These are phyloP conservation scores for Crepidodera aurea DNA, from an alignment of 2,888 invertebrate species.

Conservation along the genomic window DNA sequence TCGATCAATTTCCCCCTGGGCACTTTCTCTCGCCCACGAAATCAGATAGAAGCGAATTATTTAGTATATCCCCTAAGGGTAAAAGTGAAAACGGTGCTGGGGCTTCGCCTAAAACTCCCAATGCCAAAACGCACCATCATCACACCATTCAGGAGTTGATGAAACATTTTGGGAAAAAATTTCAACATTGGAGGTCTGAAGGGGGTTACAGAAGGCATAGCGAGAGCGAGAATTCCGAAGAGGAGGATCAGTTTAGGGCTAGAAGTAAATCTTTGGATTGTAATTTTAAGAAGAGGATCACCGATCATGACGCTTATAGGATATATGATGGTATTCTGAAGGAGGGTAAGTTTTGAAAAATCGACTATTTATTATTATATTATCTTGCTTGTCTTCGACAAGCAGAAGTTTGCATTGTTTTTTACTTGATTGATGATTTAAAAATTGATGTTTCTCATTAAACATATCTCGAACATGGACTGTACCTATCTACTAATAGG, in stretches of 20 bases:
- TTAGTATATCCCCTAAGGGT: conserved; percentile 3
- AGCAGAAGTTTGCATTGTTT: too few species aligned
- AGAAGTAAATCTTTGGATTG: conserved; percentile 82
- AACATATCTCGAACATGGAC: too few species aligned
- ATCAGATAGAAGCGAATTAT: background rate
- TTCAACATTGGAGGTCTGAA: conserved; percentile 74
- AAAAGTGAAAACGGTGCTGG: background rate
- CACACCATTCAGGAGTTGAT: conserved; percentile 81
- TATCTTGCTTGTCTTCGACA: too few species aligned
- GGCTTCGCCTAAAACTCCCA: conserved; percentile 2
- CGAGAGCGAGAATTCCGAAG: conserved; percentile 64
- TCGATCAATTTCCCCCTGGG: conserved; percentile 38
- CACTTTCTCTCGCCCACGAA: conserved; percentile 17
- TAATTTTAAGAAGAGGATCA: conserved; percentile 64
- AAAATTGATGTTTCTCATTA: too few species aligned
- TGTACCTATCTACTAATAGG: too few species aligned
- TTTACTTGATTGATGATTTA: too few species aligned
- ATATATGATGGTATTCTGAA: conserved; percentile 81
- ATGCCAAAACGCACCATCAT: conserved; percentile 44
- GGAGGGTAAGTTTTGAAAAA: conserved; percentile 66
- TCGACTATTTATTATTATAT: too few species aligned
- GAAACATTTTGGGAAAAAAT: conserved; percentile 77
- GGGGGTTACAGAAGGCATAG: conserved; percentile 55
- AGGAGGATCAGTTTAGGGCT: conserved; percentile 76
- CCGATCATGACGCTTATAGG: conserved; percentile 81